phyloP scores from a whole-genome alignment of 2,888 invertebrate genomes.

The Leptura quadrifasciata region DNA sequence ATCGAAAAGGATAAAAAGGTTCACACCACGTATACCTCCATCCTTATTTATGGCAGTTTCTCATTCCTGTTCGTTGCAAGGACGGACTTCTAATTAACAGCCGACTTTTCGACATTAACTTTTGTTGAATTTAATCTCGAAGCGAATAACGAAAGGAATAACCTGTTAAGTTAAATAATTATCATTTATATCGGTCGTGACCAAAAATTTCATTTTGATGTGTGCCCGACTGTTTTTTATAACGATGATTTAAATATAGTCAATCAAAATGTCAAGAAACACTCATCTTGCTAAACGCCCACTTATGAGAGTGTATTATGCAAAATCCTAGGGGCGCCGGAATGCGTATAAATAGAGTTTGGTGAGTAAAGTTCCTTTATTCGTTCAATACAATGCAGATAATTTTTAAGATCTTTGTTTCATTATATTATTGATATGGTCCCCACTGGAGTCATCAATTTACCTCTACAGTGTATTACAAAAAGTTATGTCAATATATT shows the following conservation, averaged over 20 bases:
- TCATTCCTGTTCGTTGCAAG: constrained; percentile 49
- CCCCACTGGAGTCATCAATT: no score
- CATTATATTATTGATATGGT: no score
- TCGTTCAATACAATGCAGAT: constrained; percentile 5
- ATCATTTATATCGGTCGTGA: constrained; percentile 9
- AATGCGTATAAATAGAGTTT: constrained; percentile 8
- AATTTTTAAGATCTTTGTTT: not conserved
- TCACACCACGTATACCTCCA: constrained; percentile 5
- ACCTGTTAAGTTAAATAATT: constrained; percentile 18
- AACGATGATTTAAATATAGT: constrained; percentile 24
- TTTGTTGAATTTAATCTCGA: constrained; percentile 15
- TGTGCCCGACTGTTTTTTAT: constrained; percentile 13
- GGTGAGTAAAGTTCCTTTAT: constrained; percentile 2
- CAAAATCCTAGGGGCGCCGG: constrained; percentile 2
- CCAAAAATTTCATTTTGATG: constrained; percentile 11
- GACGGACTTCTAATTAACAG: constrained; percentile 58
- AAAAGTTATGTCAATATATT: no score
- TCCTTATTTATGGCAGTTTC: constrained; percentile 38
- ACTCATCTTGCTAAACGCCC: constrained; percentile 24
- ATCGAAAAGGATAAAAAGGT: constrained; percentile 11
- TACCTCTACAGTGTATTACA: no score
- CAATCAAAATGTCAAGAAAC: constrained; percentile 14
- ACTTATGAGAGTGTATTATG: not conserved
- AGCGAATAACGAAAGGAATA: constrained; percentile 26
- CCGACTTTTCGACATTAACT: constrained; percentile 50